Evolutionary conservation across 2,888 invertebrate species (phyloP), one percentile per base, ranked within the genome.

Genomic region (Frankliniella intonsa): DNA sequence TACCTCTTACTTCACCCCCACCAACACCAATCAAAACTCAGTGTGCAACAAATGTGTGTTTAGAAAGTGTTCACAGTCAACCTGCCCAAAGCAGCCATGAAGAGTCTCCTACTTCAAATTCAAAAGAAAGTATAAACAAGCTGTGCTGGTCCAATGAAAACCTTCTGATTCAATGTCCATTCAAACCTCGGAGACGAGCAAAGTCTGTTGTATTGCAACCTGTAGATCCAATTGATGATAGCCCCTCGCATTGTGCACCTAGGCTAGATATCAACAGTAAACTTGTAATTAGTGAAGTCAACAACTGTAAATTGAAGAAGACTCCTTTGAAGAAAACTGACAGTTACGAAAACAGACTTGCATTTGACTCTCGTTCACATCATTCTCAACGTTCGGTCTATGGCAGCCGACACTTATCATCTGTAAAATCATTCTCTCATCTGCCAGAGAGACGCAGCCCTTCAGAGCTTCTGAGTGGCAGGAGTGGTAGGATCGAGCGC

Each of bases 121-220:
- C 9, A 10, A 8, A 25, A 11, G 69, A 76, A 22, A 11, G 22
- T 22, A 25, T 11, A 22, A 25, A n/a, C 8, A 22, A 76, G 22
- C 22, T 5, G 12, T 12, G 25, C 11, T 76, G 69, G 69, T 76
- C 69, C 12, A 25, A 76, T 76, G 69, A 76, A 12, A 76, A 76
- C 25, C 69, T 76, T 76, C 12, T 25, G 22, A 76, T 25, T 12
- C 69, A 76, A 25, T 76, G 69, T 25, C 69, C 69, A 25, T 76
- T 76, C 69, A 76, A 76, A 76, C 69, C 69, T 25, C 69, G 69
- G 12, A 22, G 69, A n/a, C 69, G 69, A 22, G 69, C 69, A 76
- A 76, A 76, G 69, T 25, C 69, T 22, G 69, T 76, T 25, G 25
- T 76, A 5, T 38, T 38, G 38, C 38, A 38, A 38, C 38, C 38